Evolutionary conservation across 2,113 vertebrate species (phyloP).

Genomic region (cattle (Bos taurus)): DNA sequence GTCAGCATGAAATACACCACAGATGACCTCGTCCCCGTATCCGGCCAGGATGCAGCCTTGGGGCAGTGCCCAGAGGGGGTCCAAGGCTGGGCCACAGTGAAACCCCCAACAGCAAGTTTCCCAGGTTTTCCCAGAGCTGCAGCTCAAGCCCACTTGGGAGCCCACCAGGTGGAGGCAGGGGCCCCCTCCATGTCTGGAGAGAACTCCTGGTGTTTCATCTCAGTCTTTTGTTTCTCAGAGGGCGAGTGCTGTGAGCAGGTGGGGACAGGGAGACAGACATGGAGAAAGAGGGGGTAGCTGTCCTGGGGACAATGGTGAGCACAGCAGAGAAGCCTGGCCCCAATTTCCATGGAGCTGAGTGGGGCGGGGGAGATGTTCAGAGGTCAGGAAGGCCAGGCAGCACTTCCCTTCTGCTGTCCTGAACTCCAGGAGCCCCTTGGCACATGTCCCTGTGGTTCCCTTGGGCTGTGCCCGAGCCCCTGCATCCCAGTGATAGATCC

Average conservation of each 20-base stretch:
- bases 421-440: slow-evolving; percentile 2
- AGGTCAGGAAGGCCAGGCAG: not conserved
- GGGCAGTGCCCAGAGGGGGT: not conserved
- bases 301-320: not conserved
- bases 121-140: not conserved
- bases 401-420: not conserved
- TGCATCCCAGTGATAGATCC: not conserved
- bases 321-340: not conserved
- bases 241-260: not conserved
- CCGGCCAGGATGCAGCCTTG: not conserved
- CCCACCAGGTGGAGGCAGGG: too few relatives aligned
- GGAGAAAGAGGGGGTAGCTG: not conserved
- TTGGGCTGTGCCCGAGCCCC: not conserved
- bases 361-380: fast-evolving
- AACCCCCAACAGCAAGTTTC: not conserved
- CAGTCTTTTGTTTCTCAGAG: too few relatives aligned
- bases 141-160: not conserved
- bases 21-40: not conserved
- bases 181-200: fast-evolving
- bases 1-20: not conserved
- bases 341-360: not conserved
- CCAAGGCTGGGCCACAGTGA: fast-evolving
- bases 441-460: not conserved
- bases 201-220: fast-evolving
- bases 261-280: not conserved